Conservation (phyloP, 1,140 invertebrate genomes). For the Pentalonia nigronervosa region DNA sequence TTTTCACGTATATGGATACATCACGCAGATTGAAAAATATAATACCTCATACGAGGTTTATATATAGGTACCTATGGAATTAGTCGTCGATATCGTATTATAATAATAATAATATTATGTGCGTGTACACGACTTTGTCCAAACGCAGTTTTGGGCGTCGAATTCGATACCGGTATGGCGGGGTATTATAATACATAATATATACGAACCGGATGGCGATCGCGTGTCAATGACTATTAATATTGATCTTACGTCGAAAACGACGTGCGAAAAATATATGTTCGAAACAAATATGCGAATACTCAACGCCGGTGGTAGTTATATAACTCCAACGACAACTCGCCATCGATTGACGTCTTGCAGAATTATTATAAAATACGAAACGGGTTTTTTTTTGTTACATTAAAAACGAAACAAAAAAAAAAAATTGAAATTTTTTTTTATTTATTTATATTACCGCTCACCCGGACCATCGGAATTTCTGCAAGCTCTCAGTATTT, state of each 20-base stretch:
- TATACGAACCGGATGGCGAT: neutral
- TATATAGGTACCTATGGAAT: neutral
- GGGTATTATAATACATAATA: neutral
- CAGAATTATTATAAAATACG: neutral
- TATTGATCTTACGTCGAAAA: neutral
- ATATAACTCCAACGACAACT: neutral
- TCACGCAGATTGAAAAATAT: neutral
- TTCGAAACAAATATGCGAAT: slow-evolving; percentile 34
- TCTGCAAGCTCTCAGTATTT: no score
- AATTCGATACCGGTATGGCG: neutral
- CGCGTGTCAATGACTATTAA: neutral
- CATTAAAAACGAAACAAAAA: neutral
- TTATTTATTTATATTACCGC: no score
- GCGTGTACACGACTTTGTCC: neutral
- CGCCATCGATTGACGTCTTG: neutral
- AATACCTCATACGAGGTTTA: neutral
- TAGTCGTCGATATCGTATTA: neutral
- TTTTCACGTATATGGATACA: no score
- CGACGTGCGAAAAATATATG: neutral
- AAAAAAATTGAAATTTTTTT: neutral
- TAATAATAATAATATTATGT: neutral
- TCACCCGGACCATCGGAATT: no score
- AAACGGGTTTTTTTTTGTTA: neutral
- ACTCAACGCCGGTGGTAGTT: neutral
- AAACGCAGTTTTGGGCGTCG: neutral